phyloP scores from a whole-genome alignment of 1,140 invertebrate species.

The Heliconius hermathena region DNA sequence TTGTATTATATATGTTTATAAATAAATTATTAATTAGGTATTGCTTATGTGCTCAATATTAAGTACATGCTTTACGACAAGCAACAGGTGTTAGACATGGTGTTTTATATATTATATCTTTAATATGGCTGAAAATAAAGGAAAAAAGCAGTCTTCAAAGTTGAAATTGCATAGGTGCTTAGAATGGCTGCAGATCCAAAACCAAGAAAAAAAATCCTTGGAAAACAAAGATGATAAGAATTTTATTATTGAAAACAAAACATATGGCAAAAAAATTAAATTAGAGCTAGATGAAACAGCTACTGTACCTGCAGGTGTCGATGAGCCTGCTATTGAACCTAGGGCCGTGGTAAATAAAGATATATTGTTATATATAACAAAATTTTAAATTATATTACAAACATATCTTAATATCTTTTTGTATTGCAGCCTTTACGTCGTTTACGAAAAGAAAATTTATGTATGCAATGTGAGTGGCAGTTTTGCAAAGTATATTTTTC shows the following conservation, averaged over 20 bases:
- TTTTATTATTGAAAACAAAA: not conserved
- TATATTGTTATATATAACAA: not conserved
- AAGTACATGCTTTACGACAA: not conserved
- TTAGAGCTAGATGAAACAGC: slow-evolving; percentile 49
- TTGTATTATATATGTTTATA: not conserved
- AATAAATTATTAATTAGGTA: not conserved
- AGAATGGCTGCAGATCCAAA: slow-evolving; percentile 52
- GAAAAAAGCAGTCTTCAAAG: slow-evolving; percentile 17
- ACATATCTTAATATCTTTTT: not conserved
- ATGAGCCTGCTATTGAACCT: slow-evolving; percentile 56
- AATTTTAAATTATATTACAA: not conserved
- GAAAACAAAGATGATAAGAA: not conserved
- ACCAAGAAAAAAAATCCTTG: slow-evolving; percentile 53
- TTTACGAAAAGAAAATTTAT: slow-evolving; percentile 51
- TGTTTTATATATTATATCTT: not conserved
- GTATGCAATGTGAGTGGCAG: slow-evolving; percentile 72
- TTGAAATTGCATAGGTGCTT: slow-evolving; percentile 46
- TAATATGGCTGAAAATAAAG: slow-evolving; percentile 21
- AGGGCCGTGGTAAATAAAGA: slow-evolving; percentile 53
- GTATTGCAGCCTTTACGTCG: slow-evolving; percentile 52
- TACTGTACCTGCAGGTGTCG: slow-evolving; percentile 60
- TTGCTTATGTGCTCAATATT: not conserved
- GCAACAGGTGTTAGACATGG: not conserved
- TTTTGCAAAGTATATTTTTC: slow-evolving; percentile 52
- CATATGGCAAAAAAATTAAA: not conserved